Conservation (phyloP, 2,113 vertebrate species). For the Barbus barbus region DNA sequence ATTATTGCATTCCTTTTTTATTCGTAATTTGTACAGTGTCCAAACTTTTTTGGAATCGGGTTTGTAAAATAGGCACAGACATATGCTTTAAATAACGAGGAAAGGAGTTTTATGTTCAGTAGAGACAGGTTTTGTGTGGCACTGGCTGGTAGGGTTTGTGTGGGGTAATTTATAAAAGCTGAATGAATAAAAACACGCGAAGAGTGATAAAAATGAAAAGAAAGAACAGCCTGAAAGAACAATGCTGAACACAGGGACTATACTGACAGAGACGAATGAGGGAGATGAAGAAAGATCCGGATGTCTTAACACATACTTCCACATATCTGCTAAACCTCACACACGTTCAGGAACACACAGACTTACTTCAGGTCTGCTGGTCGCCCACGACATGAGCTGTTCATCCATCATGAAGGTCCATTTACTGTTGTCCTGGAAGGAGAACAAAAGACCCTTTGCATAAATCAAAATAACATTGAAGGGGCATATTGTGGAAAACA, state of each 20-base stretch:
- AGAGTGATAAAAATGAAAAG: conserved; percentile 39
- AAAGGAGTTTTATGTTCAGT: background rate
- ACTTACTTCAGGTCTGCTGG: conserved; percentile 77
- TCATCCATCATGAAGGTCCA: conserved; percentile 84
- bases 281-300: background rate
- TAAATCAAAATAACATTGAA: background rate
- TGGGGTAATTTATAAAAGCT: background rate
- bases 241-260: conserved; percentile 12
- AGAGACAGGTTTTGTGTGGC: background rate
- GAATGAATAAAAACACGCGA: conserved; percentile 11
- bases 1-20: too few species aligned
- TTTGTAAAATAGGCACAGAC: background rate
- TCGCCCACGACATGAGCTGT: conserved; percentile 82
- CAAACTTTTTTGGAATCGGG: too few species aligned
- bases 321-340: background rate
- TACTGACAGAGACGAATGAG: conserved; percentile 47
- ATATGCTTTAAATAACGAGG: background rate
- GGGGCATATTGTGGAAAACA: background rate
- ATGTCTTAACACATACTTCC: background rate
- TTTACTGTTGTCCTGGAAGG: conserved; percentile 78
- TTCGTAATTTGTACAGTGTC: too few species aligned
- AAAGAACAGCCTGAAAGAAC: conserved; percentile 12
- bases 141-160: background rate
- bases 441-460: background rate
- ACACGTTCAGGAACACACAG: conserved; percentile 21